Evolutionary conservation across 2,113 vertebrate species (phyloP).

Genomic region (Baryphthengus martii): DNA sequence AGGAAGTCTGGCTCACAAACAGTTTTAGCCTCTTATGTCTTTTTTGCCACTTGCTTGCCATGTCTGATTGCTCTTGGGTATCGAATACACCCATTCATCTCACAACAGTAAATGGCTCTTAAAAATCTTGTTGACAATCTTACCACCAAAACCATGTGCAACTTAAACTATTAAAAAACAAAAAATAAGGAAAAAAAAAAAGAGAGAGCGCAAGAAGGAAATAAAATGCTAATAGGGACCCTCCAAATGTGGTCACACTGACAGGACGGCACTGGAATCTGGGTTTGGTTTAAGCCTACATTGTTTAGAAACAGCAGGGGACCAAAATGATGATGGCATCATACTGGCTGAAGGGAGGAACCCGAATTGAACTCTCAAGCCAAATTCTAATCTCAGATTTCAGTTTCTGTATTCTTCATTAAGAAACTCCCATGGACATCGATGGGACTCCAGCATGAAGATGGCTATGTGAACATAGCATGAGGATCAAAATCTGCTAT

Average conservation of each 20-base stretch:
- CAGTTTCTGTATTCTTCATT: conserved; percentile 9
- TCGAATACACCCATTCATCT: not conserved
- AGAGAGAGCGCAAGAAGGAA: not conserved
- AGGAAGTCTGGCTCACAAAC: not conserved
- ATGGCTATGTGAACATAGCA: not conserved
- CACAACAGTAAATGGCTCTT: not conserved
- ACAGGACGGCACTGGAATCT: conserved; percentile 42
- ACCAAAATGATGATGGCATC: conserved; percentile 49
- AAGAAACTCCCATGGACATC: not conserved
- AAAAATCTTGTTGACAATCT: conserved; percentile 34
- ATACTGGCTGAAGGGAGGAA: conserved; percentile 18
- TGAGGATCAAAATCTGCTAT: not conserved
- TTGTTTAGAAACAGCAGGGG: conserved; percentile 51
- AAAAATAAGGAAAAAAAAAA: not conserved
- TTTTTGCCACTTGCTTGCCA: not conserved
- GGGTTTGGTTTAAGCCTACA: conserved; percentile 41
- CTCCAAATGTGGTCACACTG: conserved; percentile 14
- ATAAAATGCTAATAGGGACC: conserved; percentile 2
- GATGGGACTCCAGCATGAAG: not conserved
- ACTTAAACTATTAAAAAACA: not conserved
- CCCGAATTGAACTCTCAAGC: conserved; percentile 41
- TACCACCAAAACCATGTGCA: not conserved
- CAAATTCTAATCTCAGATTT: conserved; percentile 47
- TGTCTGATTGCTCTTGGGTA: not conserved
- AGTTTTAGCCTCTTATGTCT: not conserved